A percentile compares a stretch with the other conserved stretches of the same genome.
These are phyloP conservation scores for Lepus townsendii DNA, from an alignment of 2,797 vertebrate genomes.

Conservation along the genomic window DNA sequence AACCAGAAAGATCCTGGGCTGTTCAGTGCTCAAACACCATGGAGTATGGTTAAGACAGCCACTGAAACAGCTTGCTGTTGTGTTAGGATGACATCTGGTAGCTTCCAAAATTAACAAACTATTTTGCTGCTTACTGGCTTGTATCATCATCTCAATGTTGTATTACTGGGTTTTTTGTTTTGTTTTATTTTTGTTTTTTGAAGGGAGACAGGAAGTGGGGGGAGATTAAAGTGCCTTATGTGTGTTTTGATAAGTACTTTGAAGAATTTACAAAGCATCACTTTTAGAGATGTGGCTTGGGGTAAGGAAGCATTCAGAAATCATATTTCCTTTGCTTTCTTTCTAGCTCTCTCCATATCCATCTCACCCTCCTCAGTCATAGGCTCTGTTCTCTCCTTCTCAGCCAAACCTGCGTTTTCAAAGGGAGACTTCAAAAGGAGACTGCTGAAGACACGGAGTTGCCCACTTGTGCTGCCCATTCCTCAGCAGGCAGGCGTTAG, in stretches of 20 bases:
- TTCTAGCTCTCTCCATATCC: background rate
- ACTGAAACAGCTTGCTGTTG: slow-evolving; percentile 48
- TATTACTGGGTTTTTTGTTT: background rate
- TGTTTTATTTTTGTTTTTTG: background rate
- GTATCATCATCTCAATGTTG: slow-evolving; percentile 48
- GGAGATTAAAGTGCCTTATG: slow-evolving; percentile 53
- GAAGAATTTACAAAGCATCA: slow-evolving; percentile 36
- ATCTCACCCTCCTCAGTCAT: background rate
- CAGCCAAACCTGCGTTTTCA: background rate
- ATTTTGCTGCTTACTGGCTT: slow-evolving; percentile 73
- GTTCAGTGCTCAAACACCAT: slow-evolving; percentile 22
- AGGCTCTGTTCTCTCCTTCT: background rate
- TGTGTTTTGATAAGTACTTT: slow-evolving; percentile 61
- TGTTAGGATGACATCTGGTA: slow-evolving; percentile 64
- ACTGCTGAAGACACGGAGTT: background rate
- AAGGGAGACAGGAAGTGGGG: background rate
- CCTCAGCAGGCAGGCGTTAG: background rate
- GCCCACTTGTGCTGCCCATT: background rate
- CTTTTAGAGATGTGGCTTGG: background rate
- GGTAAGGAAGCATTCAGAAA: slow-evolving; percentile 37
- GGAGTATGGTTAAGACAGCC: slow-evolving; percentile 39
- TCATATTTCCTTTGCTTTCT: background rate
- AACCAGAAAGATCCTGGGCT: slow-evolving; percentile 46
- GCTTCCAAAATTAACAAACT: slow-evolving; percentile 74
- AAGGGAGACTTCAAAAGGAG: slow-evolving; percentile 14